Base-by-base conservation (phyloP, 2,888 invertebrate species). In the Cetonia aurata region DNA sequence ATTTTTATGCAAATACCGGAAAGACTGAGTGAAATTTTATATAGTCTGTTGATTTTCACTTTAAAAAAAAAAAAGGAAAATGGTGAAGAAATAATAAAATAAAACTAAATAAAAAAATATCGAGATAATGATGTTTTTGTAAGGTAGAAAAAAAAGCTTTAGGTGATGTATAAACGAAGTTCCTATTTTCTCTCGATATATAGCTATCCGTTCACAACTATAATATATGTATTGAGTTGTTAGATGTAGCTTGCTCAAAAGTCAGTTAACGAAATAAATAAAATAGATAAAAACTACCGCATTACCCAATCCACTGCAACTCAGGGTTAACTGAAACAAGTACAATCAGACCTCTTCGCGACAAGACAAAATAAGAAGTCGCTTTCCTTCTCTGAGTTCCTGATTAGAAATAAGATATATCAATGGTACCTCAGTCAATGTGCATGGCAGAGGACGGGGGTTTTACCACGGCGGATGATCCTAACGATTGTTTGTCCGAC, bases 11-110 rank as follows among this genome's bases (percentile, higher is more conserved):
- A 85, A 85, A 85, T 84, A 85, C 83, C 85, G 85, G 85, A 85
- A 86, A 86, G 86, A 86, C 86, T 86, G 86, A 86, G 85, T 85
- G 85, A 85, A 85, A 84, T 83, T 84, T 84, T 84, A 84, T 84
- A 84, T 84, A 84, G 84, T 84, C 84, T 85, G 85, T 85, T 85
- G 81, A 85, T 85, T 85, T 85, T 84, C 84, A 84, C 83, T 82
- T 81, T 79, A 80, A 79, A 75, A 72, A 57, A 68, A 60, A 80
- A 72, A 60, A 53, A 67, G 37, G 62, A 62, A 70, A 56, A 68
- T 71, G 71, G 4, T 25, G 25, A 25, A 73, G 70, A 72, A 66
- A 57, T 41, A 57, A 37, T 37, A 57, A 57, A 42, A 72, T 68
- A 72, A 69, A 71, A 37, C 25, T 37, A 37, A 69, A 66, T 59